Evolutionary conservation across 2,797 vertebrate species (phyloP).

Genomic region (Brachymystax lenok): DNA sequence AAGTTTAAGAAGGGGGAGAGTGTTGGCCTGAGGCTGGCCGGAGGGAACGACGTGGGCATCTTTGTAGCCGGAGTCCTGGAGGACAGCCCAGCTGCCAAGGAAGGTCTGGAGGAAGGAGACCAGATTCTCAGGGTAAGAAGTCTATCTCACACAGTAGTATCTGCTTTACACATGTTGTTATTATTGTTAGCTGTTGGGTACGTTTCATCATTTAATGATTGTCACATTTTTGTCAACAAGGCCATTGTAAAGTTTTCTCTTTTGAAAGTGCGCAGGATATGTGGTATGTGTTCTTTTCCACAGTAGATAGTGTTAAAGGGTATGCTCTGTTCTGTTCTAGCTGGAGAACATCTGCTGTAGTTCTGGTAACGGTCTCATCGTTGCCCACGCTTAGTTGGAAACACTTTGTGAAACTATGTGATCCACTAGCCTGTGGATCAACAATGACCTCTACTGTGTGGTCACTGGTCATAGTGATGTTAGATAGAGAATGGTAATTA

Average conservation of each 20-base stretch:
- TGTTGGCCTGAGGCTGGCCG: slow-evolving; percentile 92
- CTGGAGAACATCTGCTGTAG: slow-evolving; percentile 29
- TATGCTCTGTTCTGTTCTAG: background rate
- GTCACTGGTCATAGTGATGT: slow-evolving; percentile 40
- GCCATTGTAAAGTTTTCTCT: background rate
- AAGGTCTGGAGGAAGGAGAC: slow-evolving; percentile 96
- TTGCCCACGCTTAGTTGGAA: slow-evolving; percentile 50
- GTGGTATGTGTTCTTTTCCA: slow-evolving; percentile 1
- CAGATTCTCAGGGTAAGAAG: slow-evolving; percentile 93
- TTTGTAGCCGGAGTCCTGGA: slow-evolving; percentile 97
- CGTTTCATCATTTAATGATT: background rate
- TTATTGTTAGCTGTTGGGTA: background rate
- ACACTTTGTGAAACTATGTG: slow-evolving; percentile 50
- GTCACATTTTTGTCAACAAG: background rate
- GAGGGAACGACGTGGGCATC: slow-evolving; percentile 96
- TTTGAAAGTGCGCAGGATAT: background rate
- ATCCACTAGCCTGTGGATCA: slow-evolving; percentile 15
- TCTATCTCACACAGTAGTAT: background rate
- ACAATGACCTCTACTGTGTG: background rate
- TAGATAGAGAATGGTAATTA: slow-evolving; percentile 53
- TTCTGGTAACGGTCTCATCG: slow-evolving; percentile 24
- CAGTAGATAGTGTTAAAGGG: background rate
- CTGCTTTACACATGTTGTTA: no score
- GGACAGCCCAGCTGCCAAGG: slow-evolving; percentile 96
- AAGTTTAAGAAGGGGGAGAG: slow-evolving; percentile 98